Conservation (phyloP, 92 coral and sea anemone genomes). For the Parazoanthus swiftii region DNA sequence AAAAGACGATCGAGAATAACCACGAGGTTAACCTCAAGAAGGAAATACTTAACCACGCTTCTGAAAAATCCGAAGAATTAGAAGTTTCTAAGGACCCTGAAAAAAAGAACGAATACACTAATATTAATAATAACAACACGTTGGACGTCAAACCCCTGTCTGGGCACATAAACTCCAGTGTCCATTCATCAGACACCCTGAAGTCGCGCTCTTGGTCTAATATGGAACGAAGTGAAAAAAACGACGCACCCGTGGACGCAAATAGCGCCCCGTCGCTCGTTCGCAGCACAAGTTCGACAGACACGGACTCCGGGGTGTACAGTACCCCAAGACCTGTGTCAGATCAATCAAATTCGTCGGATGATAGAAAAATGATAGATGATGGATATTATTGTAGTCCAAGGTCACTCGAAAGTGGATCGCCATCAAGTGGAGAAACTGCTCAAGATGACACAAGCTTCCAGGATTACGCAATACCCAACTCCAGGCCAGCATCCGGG, state of each 20-base stretch:
- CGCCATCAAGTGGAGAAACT: constrained; percentile 16
- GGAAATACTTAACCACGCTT: neutral
- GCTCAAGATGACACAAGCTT: constrained; percentile 20
- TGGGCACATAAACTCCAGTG: constrained; percentile 38
- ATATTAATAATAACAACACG: constrained; percentile 31
- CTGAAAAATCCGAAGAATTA: constrained; percentile 5
- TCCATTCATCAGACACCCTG: constrained; percentile 39
- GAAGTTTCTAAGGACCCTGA: neutral
- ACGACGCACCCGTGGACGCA: constrained; percentile 6
- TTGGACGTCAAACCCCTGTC: constrained; percentile 30
- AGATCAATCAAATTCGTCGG: constrained; percentile 15
- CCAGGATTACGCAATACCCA: constrained; percentile 28
- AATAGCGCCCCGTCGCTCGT: constrained; percentile 37
- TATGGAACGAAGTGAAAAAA: constrained; percentile 31
- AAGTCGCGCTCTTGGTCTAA: constrained; percentile 37
- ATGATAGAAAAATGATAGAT: neutral
- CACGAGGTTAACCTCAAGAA: neutral
- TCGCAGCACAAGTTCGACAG: neutral
- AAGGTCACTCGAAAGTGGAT: constrained; percentile 33
- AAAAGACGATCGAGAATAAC: neutral
- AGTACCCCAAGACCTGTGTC: constrained; percentile 26
- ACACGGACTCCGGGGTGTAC: constrained; percentile 26
- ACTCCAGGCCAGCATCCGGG: constrained; percentile 37
- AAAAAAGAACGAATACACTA: neutral
- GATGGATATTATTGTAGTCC: constrained; percentile 36